Base-by-base conservation (phyloP, 2,888 invertebrate genomes). In the Drosophila conformis region DNA sequence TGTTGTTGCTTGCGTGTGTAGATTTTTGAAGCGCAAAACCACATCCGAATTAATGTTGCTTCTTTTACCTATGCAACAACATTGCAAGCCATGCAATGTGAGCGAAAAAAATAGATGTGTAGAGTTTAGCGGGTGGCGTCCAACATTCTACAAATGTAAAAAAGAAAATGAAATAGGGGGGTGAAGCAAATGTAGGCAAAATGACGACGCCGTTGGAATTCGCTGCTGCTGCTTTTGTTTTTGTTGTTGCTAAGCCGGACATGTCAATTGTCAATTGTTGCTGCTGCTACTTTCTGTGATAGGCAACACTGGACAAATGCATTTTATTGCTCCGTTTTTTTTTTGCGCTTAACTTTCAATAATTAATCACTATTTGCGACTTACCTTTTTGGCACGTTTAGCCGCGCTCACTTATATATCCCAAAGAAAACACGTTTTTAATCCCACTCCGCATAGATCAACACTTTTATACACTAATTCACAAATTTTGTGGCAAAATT, bases 21-120 rank as follows among this genome's bases (percentile, higher is more conserved):
- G 68, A 78, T 71, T 68, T 46, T 72, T 78, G 69, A 80, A 83
- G 86, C 87, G 84, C 84, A 87, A 86, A 88, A 82, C 88, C 87
- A 88, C 88, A 86, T 88, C 86, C 87, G 83, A 78, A 80, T 79
- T 72, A 76, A 72, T 66, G 61, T 66, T 53, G 57, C 71, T 64
- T 74, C 63, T 62, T 67, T 52, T 69, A 67, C 66, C 69, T 80
- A 74, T 62, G 56, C 75, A 60, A 46, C 48, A 72, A 48, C 48
- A 66, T 54, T 59, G 27, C 60, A 61, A 48, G 61, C 36, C 31
- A 62, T 48, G 56, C 36, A 56, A 53, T 51, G 59, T 29, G 63
- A 54, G 65, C 40, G 65, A 60, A 73, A 42, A 59, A 46, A 61
- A 67, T 63, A 66, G 56, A 33, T 57, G 68, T 73, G 66, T 67